These are phyloP conservation scores for Drosophila chauvacae DNA, from an alignment of 1,140 invertebrate species.

Conservation along the genomic window DNA sequence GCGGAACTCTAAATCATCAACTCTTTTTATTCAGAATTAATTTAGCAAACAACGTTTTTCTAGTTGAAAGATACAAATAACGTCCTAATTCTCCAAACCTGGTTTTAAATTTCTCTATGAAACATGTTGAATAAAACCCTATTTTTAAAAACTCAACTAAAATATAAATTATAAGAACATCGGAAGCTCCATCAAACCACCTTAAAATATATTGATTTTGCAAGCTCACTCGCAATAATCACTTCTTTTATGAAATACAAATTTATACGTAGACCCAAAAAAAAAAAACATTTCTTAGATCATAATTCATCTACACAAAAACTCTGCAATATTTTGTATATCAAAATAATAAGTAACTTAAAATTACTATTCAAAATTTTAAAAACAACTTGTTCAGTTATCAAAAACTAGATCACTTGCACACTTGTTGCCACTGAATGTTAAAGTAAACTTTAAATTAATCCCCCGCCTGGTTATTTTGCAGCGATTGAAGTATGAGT, in stretches of 20 bases:
- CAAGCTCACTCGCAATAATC: no score
- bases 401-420: not conserved
- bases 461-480: conserved; percentile 44
- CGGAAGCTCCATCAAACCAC: no score
- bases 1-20: not conserved
- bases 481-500: conserved; percentile 72
- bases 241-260: not conserved
- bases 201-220: no score
- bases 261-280: no score
- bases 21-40: not conserved
- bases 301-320: not conserved
- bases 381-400: not conserved
- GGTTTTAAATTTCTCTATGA: no score
- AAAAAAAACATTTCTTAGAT: not conserved
- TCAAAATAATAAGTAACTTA: not conserved
- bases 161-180: no score
- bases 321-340: not conserved
- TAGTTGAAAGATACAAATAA: not conserved
- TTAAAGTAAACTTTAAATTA: not conserved
- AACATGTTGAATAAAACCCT: no score
- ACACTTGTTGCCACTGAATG: not conserved
- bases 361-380: not conserved
- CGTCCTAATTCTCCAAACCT: not conserved
- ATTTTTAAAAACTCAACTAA: no score
- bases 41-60: not conserved